Conservation (phyloP, 2,113 vertebrate genomes). For the Corythornis vintsioides region DNA sequence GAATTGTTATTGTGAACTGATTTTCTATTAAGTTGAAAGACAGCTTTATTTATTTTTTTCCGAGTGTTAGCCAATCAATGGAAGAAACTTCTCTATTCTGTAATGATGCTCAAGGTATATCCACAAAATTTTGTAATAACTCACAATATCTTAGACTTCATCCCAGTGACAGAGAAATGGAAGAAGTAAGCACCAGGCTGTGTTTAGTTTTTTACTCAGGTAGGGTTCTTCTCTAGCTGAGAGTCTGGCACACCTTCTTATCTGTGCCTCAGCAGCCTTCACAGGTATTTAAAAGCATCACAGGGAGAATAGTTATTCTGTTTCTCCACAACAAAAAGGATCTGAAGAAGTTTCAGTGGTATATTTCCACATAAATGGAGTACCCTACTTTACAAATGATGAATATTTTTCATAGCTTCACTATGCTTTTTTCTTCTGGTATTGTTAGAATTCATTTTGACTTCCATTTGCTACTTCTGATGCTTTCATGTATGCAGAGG, state of each 20-base stretch:
- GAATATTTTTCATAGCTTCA: neutral
- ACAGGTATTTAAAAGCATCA: neutral
- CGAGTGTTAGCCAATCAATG: neutral
- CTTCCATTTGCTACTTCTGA: neutral
- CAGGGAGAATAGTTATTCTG: neutral
- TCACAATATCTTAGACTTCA: neutral
- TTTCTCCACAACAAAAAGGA: neutral
- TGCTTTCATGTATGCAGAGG: neutral
- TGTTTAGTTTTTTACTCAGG: neutral
- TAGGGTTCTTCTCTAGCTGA: neutral
- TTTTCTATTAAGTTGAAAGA: neutral
- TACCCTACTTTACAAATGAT: neutral
- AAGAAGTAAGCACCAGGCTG: neutral
- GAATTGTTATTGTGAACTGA: neutral
- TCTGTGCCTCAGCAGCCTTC: neutral
- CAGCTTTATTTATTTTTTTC: neutral
- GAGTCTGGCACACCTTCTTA: neutral
- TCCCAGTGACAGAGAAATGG: neutral
- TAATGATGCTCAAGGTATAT: neutral
- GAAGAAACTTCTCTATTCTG: neutral
- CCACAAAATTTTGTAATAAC: neutral
- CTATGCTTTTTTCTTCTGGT: neutral
- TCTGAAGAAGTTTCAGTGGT: neutral
- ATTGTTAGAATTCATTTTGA: neutral
- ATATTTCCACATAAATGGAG: neutral